Conservation (phyloP, 2,888 invertebrate genomes). For the Pyrgus malvae region DNA sequence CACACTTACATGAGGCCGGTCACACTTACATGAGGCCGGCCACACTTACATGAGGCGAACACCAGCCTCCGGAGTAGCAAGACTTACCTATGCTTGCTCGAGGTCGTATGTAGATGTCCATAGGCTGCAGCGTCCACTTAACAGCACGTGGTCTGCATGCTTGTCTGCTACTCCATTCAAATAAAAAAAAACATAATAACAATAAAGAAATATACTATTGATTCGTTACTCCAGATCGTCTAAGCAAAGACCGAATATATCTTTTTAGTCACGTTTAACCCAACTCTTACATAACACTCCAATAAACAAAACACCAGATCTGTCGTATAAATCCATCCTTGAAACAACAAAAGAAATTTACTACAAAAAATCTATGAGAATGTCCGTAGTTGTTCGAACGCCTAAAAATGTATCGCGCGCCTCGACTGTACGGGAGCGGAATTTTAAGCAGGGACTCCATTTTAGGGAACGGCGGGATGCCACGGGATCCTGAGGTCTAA, state of each 20-base stretch:
- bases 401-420: slow-evolving; percentile 72
- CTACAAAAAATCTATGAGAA: slow-evolving; percentile 62
- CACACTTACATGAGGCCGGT: too few relatives aligned
- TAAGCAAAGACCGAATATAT: neutral
- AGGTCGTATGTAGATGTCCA: too few relatives aligned
- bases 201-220: too few relatives aligned
- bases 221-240: too few relatives aligned
- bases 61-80: too few relatives aligned
- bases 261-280: neutral
- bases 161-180: too few relatives aligned
- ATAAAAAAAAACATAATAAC: too few relatives aligned
- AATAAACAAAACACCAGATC: slow-evolving; percentile 19
- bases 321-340: slow-evolving; percentile 37
- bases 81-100: too few relatives aligned
- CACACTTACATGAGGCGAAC: too few relatives aligned
- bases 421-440: slow-evolving; percentile 64
- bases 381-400: slow-evolving; percentile 55
- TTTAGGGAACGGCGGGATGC: slow-evolving; percentile 55
- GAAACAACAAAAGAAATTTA: slow-evolving; percentile 44
- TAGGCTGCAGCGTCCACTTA: too few relatives aligned
- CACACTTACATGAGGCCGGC: too few relatives aligned
- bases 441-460: slow-evolving; percentile 73
- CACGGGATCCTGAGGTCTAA: slow-evolving; percentile 37
- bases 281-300: neutral
- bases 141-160: too few relatives aligned